Percentiles rank a stretch among this genome's conserved stretches.
These are phyloP conservation scores for Eulemur rubriventer DNA, from an alignment of 2,797 vertebrate species.

Conservation along the genomic window DNA sequence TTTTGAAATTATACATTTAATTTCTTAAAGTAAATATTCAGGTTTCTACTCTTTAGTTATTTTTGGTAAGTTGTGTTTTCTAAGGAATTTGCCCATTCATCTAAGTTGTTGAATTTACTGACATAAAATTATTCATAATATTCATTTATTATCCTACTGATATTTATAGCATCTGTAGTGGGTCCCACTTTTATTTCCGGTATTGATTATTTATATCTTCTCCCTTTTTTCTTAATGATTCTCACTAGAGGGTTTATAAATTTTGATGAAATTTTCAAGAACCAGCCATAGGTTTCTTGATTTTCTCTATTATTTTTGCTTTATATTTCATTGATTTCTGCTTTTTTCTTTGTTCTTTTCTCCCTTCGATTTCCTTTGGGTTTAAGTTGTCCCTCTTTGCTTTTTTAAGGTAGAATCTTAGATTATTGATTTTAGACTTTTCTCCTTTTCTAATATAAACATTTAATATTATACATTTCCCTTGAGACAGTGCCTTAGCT, in stretches of 20 bases:
- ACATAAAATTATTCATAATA: background rate
- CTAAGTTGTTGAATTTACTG: background rate
- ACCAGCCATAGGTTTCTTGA: background rate
- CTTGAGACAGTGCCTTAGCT: background rate
- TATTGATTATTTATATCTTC: background rate
- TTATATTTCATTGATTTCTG: background rate
- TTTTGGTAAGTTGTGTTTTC: background rate
- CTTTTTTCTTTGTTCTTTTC: constrained; percentile 22
- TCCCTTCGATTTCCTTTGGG: background rate
- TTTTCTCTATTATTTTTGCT: background rate
- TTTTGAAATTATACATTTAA: background rate
- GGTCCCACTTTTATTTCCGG: background rate
- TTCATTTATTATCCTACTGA: background rate
- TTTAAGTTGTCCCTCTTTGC: background rate
- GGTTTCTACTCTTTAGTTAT: background rate
- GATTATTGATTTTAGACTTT: background rate
- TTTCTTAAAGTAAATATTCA: background rate
- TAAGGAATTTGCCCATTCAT: background rate
- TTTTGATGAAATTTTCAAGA: constrained; percentile 11
- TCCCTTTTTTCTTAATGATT: background rate
- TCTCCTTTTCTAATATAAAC: background rate
- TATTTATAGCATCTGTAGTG: background rate
- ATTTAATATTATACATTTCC: background rate
- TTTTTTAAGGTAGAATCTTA: constrained; percentile 1
- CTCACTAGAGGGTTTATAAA: background rate